Base-by-base conservation (phyloP, 2,797 vertebrate species). In the Jordanella pulchra region DNA sequence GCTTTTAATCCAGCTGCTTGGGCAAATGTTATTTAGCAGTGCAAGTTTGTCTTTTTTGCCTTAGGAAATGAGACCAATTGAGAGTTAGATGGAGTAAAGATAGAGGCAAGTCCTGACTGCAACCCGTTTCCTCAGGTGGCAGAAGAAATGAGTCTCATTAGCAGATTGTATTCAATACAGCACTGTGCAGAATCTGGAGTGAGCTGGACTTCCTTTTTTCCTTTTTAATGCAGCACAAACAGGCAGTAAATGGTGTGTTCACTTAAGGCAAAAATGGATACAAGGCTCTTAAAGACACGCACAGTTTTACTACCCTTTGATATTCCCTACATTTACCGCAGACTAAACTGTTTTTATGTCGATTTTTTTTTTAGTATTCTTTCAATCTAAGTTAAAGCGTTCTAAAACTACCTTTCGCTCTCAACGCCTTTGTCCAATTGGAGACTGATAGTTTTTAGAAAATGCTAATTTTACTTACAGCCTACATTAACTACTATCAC, bases 11-110 rank as follows among this genome's bases (percentile, higher is more conserved):
- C 65, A 71, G 67, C 74, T 71, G 0, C 78, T 50, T 77, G 73
- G 81, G 84, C 80, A 87, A 84, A 84, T 79, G 74, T 76, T 80
- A 79, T 82, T 82, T 69, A 87, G 85, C 71, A 58, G 9, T 12
- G 69, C 3, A 73, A 66, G 79, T 83, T 84, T 83, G 69, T 81
- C 79, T 80, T 83, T 73, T 66, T 71, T 67, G 39, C 77, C 72
- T 83, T 78, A 64, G 69, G 77, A 76, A 77, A 76, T 67, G 67
- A 79, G 76, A 86, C 67, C 73, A 81, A 85, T 72, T 54, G 30
- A 67, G 72, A 67, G 32, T 75, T 65, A 71, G 39, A 66, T 56
- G 67, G 83, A 42, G 53, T 80, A 86, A 85, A 88, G 85, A 80
- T 63, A 75, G 76, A 84, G 77, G 78, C 77, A 73, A 55, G 67